Conservation (phyloP, 2,113 vertebrate species). For the human region GRCh38 chr6:78538501-78539000, state of each 20-base stretch:
- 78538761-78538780: constrained; percentile 10
- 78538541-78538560: background rate
- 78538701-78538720: background rate
- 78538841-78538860: background rate
- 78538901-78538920: background rate
- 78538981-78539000: background rate
- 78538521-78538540: background rate
- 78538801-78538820: background rate
- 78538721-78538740: background rate
- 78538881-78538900: constrained; percentile 1
- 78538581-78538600: background rate
- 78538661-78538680: background rate
- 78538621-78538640: background rate
- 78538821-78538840: background rate
- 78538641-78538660: background rate
- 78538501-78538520: background rate
- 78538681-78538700: background rate
- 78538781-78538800: constrained; percentile 14
- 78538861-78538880: background rate
- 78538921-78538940: background rate
- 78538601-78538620: background rate
- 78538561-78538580: background rate
- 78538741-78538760: background rate
- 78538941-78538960: background rate
- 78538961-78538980: background rate